Evolutionary conservation across 2,888 invertebrate genomes (phyloP), one percentile per base, ranked within the genome.

Genomic region (Drosophila falleni): DNA sequence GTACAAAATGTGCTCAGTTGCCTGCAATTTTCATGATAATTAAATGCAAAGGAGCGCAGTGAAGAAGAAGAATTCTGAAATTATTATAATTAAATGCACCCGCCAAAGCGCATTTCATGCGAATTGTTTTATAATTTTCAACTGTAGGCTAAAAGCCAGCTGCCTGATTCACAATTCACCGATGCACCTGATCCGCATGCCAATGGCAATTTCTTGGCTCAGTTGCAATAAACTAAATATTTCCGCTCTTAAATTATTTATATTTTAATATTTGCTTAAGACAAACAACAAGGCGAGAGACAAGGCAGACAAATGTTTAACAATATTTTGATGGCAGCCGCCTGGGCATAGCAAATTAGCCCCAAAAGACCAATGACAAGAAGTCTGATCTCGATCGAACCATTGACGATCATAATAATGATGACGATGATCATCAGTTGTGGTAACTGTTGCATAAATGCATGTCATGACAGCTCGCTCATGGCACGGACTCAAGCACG

Each of bases 151-250:
- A n/a, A 49, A 56, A 54, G 71, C 68, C 81, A 73, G 86, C 78
- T 80, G 82, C 42, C 54, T 42, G 58, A 54, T 56, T 33, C 44
- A n/a, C 39, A 39, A 65, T 49, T 41, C 41, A 46, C 31, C 31
- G 50, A 51, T 86, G 80, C 80, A 75, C 71, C 76, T 69, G 73
- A 74, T 74, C 44, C 51, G 16, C 41, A 39, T 42, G 42, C 16
- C 33, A 31, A 31, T 31, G 31, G 31, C 31, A 19, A 39, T 54
- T 42, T n/a, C 19, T 10, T 16, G 46, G 49, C 41, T 42, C 79
- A 71, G 50, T 61, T 66, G 86, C 89, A 91, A 91, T 91, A 91
- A 91, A 91, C 90, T 91, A 87, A 91, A 91, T 90, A 89, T 91
- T 86, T 91, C 91, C 91, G 91, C 87, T 85, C 77, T 77, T 87